phyloP scores from a whole-genome alignment of 1,140 invertebrate genomes.

The Temnothorax curvispinosus region DNA sequence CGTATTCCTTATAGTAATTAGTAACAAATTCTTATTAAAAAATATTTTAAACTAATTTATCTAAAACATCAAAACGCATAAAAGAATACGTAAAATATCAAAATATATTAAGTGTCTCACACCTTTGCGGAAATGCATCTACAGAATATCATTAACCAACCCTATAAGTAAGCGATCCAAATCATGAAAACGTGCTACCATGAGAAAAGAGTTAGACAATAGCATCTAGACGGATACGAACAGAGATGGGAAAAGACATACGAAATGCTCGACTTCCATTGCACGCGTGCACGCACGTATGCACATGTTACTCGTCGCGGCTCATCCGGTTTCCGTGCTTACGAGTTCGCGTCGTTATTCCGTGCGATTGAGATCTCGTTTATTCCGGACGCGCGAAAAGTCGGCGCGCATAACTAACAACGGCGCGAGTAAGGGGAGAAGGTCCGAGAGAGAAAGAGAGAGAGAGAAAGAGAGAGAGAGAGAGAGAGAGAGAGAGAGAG shows the following conservation, averaged over 20 bases:
- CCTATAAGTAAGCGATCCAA: neutral
- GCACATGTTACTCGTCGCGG: slow-evolving; percentile 28
- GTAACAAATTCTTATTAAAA: neutral
- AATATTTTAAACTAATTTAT: neutral
- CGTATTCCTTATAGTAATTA: neutral
- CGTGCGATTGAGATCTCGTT: slow-evolving; percentile 73
- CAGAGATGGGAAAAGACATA: neutral
- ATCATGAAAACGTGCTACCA: neutral
- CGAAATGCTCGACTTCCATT: slow-evolving; percentile 35
- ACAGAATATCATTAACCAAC: neutral
- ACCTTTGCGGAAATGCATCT: neutral
- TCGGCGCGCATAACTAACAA: slow-evolving; percentile 49
- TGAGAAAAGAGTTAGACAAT: slow-evolving; percentile 22
- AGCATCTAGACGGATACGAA: neutral
- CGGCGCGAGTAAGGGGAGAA: slow-evolving; percentile 22
- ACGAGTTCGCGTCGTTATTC: slow-evolving; percentile 68
- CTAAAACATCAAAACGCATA: neutral
- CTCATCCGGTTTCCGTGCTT: slow-evolving; percentile 68
- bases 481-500: neutral
- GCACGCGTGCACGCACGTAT: neutral
- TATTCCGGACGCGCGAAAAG: slow-evolving; percentile 59
- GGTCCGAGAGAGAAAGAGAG: neutral
- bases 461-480: too few species aligned
- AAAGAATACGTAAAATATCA: neutral
- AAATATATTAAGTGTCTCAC: neutral